Base-by-base conservation (phyloP, 2,113 vertebrate genomes). In the Cottus gobio region DNA sequence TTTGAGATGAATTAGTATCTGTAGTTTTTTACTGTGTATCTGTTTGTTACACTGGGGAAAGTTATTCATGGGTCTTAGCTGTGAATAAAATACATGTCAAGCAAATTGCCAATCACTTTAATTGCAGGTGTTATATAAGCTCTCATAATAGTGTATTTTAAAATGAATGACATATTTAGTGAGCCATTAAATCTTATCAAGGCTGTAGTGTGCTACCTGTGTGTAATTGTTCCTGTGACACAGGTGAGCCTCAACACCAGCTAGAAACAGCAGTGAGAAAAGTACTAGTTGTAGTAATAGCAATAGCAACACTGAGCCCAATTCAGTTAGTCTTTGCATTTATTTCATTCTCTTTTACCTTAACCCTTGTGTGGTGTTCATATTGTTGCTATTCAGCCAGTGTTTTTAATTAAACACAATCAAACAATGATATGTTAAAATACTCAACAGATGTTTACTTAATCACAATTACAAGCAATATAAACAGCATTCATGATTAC, bases 151-250 rank as follows among this genome's bases (percentile, higher is more conserved):
- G 44, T 76, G 50, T 65, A 15, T n/a, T 36, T 42, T 83, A 69
- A 74, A 78, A n/a, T 24, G 26, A 64, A 68, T 76, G 10, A 50
- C 54, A 74, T 22, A 67, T 68, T 42, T 54, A n/a, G 48, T 64
- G 26, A 60, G 60, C 28, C 34, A 57, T 46, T 80, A 50, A 42
- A 39, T 57, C 4, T 50, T 62, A 39, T n/a, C 37, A 31, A 42
- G 28, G 28, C 36, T 67, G 12, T 75, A 24, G 39, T 52, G 52
- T 58, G 48, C 62, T 46, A 62, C 39, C 39, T 36, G 31, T 50
- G 3, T 69, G 20, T 42, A 34, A 34, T 71, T 42, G 69, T 48
- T 77, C 6, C 9, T 20, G 22, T 65, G 11, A 30, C 67, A 10
- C n/a, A 63, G 58, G 24, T 26, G 0, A 6, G 50, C 7, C 15